These are phyloP conservation scores for Ormyrus pomaceus DNA, from an alignment of 2,888 invertebrate genomes.

Conservation along the genomic window DNA sequence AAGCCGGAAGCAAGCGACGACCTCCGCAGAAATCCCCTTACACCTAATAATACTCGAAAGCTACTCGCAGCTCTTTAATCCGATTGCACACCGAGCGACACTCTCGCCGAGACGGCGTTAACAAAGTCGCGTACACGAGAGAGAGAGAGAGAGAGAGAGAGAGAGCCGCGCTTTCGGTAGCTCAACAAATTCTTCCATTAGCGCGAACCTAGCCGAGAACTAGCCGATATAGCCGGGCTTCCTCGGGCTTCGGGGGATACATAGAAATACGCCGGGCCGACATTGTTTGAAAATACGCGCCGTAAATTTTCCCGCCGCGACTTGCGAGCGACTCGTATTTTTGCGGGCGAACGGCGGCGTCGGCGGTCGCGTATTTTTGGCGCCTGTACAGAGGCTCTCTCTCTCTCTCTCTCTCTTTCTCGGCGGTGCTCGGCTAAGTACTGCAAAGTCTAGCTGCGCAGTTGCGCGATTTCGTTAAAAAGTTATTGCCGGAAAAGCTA, in stretches of 20 bases:
- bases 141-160: no score
- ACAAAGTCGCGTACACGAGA: no score
- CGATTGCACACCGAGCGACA: no score
- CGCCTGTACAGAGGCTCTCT: conserved; percentile 39
- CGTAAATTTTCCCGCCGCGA: conserved; percentile 41
- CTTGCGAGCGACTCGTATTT: conserved; percentile 36
- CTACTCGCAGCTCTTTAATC: no score
- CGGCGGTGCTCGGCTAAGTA: no score
- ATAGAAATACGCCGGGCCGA: conserved; percentile 45
- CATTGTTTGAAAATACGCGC: conserved; percentile 53
- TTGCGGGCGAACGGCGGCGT: conserved; percentile 38
- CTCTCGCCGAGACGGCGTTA: no score
- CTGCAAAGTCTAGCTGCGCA: background rate
- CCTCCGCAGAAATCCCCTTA: no score
- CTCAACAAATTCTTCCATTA: conserved; percentile 26
- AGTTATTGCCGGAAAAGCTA: conserved; percentile 23
- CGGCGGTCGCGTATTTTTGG: conserved; percentile 49
- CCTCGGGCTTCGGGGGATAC: conserved; percentile 10
- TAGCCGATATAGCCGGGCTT: background rate
- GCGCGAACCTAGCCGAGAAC: background rate
- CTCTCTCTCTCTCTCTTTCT: background rate
- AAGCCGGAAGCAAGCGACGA: no score
- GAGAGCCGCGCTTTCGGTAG: no score
- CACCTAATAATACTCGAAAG: no score
- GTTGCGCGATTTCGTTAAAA: background rate